Conservation (phyloP, 2,797 vertebrate species). For the Lithobates pipiens region DNA sequence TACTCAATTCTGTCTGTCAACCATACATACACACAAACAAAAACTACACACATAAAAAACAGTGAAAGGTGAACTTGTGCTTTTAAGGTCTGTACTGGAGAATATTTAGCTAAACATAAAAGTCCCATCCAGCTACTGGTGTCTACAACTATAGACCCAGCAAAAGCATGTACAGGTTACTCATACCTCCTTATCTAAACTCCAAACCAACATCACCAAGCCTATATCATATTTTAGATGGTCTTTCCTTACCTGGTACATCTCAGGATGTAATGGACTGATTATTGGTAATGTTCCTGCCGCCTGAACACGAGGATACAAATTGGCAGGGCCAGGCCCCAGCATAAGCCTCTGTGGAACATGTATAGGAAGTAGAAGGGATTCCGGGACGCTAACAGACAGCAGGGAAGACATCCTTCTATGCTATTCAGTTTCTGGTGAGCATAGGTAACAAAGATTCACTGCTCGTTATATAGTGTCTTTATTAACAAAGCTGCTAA, state of each 20-base stretch:
- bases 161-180: too few species aligned
- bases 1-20: too few species aligned
- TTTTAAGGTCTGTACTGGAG: too few species aligned
- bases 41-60: too few species aligned
- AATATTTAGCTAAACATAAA: too few species aligned
- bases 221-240: not conserved
- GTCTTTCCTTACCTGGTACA: slow-evolving; percentile 83
- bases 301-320: slow-evolving; percentile 78
- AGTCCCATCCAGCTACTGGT: too few species aligned
- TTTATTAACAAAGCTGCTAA: not conserved
- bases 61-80: too few species aligned
- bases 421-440: not conserved
- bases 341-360: slow-evolving; percentile 85
- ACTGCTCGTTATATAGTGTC: not conserved
- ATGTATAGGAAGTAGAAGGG: slow-evolving; percentile 75
- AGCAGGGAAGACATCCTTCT: slow-evolving; percentile 77
- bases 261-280: slow-evolving; percentile 88
- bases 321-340: slow-evolving; percentile 93
- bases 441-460: not conserved
- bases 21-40: too few species aligned
- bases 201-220: not conserved
- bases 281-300: slow-evolving; percentile 82
- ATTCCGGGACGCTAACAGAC: slow-evolving; percentile 75
- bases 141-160: too few species aligned
- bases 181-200: too few species aligned